These are phyloP conservation scores for Diaperis boleti DNA, from an alignment of 2,888 invertebrate species.

Conservation along the genomic window DNA sequence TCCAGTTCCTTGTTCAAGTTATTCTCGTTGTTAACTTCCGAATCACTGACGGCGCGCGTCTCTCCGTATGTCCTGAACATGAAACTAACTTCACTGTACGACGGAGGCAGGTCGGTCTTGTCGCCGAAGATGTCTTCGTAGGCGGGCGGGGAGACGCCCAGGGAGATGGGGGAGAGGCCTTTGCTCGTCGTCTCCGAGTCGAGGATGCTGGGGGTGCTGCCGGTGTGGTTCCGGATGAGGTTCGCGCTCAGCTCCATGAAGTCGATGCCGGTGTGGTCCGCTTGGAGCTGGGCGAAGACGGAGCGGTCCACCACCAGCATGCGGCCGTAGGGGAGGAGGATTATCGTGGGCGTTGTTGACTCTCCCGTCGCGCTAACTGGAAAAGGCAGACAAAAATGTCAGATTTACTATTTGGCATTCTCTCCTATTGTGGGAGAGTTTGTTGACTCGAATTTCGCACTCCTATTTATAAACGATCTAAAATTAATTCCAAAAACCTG, in stretches of 20 bases:
- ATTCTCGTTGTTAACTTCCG: conserved; percentile 41
- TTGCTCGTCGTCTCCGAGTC: conserved; percentile 70
- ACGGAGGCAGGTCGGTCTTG: conserved; percentile 61
- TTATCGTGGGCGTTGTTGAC: conserved; percentile 69
- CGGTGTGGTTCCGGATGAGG: conserved; percentile 63
- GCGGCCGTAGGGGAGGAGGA: conserved; percentile 69
- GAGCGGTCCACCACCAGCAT: conserved; percentile 71
- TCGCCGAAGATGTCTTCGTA: conserved; percentile 69
- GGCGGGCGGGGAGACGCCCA: conserved; percentile 68
- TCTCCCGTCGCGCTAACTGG: conserved; percentile 54
- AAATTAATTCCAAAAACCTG: too few species aligned
- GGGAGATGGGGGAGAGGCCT: conserved; percentile 66
- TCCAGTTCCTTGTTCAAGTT: conserved; percentile 44
- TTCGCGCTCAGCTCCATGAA: conserved; percentile 69
- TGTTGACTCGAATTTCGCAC: too few species aligned
- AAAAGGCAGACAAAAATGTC: conserved; percentile 29
- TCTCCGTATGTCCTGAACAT: conserved; percentile 49
- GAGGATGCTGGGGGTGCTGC: conserved; percentile 66
- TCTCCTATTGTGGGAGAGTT: too few species aligned
- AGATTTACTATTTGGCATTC: neutral
- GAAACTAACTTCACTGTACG: conserved; percentile 63
- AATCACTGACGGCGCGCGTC: conserved; percentile 26
- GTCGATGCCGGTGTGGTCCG: conserved; percentile 66
- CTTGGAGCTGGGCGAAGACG: conserved; percentile 69
- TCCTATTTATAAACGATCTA: too few species aligned